Conservation (phyloP, 2,888 invertebrate genomes). For the Oscheius myriophilus region DNA sequence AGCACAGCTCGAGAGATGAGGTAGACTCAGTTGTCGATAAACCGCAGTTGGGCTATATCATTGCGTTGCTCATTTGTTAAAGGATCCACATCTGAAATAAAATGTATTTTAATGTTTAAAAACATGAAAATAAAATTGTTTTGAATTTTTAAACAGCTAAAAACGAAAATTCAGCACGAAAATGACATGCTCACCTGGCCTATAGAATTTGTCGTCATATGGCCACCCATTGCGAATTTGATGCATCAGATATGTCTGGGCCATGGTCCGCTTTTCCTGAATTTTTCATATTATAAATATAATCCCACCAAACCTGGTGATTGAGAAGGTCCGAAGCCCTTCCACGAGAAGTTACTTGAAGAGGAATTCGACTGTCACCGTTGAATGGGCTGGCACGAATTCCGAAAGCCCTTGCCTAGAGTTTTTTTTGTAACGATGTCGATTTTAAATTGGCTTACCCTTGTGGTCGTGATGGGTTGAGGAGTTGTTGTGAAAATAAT, state of each 20-base stretch:
- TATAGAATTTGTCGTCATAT: constrained; percentile 67
- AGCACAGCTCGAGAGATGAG: neutral
- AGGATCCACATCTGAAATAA: constrained; percentile 29
- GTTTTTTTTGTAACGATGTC: no score
- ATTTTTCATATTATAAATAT: neutral
- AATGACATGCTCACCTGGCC: constrained; percentile 45
- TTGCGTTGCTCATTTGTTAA: constrained; percentile 24
- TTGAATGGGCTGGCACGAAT: neutral
- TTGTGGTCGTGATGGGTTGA: constrained; percentile 12
- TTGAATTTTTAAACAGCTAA: neutral
- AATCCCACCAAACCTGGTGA: constrained; percentile 5
- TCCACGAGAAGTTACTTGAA: neutral
- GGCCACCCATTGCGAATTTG: constrained; percentile 69
- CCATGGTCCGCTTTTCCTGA: constrained; percentile 51
- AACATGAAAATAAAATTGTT: no score
- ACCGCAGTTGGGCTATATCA: constrained; percentile 27
- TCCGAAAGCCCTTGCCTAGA: constrained; percentile 11
- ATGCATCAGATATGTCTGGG: constrained; percentile 59
- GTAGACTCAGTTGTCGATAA: constrained; percentile 23
- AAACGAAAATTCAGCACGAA: neutral
- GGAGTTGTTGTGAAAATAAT: constrained; percentile 19
- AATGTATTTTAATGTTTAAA: constrained; percentile 2
- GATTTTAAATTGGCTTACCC: no score
- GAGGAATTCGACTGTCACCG: neutral
- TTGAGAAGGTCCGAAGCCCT: constrained; percentile 20